Evolutionary conservation across 2,888 invertebrate genomes (phyloP).

Genomic region (Therioaphis trifolii): DNA sequence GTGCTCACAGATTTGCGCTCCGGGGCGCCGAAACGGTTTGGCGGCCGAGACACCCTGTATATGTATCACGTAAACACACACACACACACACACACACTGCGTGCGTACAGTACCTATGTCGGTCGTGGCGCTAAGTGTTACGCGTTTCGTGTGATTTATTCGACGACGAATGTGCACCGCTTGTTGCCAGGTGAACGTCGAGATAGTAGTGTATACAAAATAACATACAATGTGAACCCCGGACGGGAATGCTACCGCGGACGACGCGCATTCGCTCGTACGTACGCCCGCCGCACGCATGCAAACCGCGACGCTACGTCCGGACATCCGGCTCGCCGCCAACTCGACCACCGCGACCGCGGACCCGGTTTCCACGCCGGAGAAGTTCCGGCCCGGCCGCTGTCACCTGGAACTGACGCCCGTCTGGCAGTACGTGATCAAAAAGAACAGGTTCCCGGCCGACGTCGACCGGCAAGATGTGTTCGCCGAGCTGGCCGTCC

Average conservation of each 20-base stretch:
- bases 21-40: no score
- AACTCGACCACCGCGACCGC: neutral
- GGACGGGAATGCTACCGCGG: no score
- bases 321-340: slow-evolving; percentile 40
- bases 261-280: neutral
- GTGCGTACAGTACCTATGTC: neutral
- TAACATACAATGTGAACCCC: neutral
- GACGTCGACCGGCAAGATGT: slow-evolving; percentile 76
- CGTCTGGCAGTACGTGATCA: slow-evolving; percentile 83
- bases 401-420: slow-evolving; percentile 75
- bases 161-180: neutral
- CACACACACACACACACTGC: neutral
- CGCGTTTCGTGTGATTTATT: slow-evolving; percentile 1
- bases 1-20: no score
- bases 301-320: slow-evolving; percentile 51
- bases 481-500: slow-evolving; percentile 78
- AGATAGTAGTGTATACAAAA: slow-evolving; percentile 19
- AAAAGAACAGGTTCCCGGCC: slow-evolving; percentile 79
- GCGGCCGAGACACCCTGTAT: no score
- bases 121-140: neutral
- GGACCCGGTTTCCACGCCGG: slow-evolving; percentile 48
- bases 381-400: slow-evolving; percentile 47
- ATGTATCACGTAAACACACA: no score
- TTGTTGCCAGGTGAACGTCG: slow-evolving; percentile 44
- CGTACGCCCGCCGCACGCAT: neutral